Base-by-base conservation (phyloP, 2,888 invertebrate species). In the Cephus pygmeus region DNA sequence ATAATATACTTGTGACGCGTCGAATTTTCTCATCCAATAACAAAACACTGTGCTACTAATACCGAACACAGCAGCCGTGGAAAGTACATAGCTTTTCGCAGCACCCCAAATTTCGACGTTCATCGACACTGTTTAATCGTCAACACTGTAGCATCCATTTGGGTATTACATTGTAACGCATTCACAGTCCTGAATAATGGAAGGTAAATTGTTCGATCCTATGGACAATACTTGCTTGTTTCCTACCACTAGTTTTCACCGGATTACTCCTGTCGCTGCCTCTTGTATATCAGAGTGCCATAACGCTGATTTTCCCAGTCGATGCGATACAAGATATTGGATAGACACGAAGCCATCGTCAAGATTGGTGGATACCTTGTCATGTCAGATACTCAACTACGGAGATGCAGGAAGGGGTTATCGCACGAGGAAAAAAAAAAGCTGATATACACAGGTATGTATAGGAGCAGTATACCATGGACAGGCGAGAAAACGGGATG, bases 311-410 rank as follows among this genome's bases (percentile, higher is more conserved):
- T 23, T 23, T 56, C 56, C 56, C 23, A 56, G 6, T 56, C 56
- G 56, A 56, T 23, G 23, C 56, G 56, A 56, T 23, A 56, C 23
- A 56, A 56, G 71, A 71, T 71, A 71, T 71, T 71, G 31, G 71
- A 71, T 71, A 76, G 80, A 73, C 73, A 71, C 40, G 56, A 56
- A 77, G 73, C 82, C 75, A 85, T 85, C 76, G 34, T 35, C 80
- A 81, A 84, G 81, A 85, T 85, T 84, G 84, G 84, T 83, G 79
- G 81, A 80, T 79, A 82, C 69, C 76, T 80, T 81, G 80, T 84
- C 82, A 80, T 75, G 81, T 81, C 73, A 73, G 78, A 79, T 69
- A 73, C 35, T 34, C 69, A 71, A 35, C 76, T 78, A 77, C 68
- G 80, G 75, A 74, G 34, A 33, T 34, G 77, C 31, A 76, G 40